Evolutionary conservation across 2,888 invertebrate genomes (phyloP).

Genomic region (Ctenicera cuprea): DNA sequence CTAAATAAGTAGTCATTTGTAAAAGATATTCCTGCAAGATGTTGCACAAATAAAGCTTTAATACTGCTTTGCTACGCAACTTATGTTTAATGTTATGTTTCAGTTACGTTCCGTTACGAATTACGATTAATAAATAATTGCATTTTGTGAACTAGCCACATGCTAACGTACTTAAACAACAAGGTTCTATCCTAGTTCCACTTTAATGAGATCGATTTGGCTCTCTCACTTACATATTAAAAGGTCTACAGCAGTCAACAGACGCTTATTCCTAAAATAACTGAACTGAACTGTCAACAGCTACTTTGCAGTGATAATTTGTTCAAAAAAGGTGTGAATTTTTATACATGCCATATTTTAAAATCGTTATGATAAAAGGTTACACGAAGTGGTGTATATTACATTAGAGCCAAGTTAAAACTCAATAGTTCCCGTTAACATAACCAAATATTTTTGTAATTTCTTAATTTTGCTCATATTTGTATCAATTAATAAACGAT

Average conservation of each 20-base stretch:
- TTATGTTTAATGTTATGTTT: no score
- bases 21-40: no score
- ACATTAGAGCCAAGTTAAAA: background rate
- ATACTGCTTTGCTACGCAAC: no score
- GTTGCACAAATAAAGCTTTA: no score
- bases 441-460: conserved; percentile 12
- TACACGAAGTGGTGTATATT: background rate
- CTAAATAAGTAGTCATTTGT: no score
- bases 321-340: background rate
- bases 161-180: background rate
- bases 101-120: no score
- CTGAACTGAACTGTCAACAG: conserved; percentile 29
- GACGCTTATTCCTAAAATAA: conserved; percentile 28
- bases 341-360: background rate
- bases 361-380: background rate
- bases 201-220: background rate
- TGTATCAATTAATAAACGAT: background rate
- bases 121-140: no score
- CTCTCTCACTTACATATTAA: conserved; percentile 4
- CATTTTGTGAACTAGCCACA: conserved; percentile 5
- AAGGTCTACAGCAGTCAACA: conserved; percentile 3
- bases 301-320: conserved; percentile 15
- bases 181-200: background rate
- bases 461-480: background rate
- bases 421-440: background rate